Conservation (phyloP, 2,797 vertebrate genomes). For the Pyrocephalus nanus region DNA sequence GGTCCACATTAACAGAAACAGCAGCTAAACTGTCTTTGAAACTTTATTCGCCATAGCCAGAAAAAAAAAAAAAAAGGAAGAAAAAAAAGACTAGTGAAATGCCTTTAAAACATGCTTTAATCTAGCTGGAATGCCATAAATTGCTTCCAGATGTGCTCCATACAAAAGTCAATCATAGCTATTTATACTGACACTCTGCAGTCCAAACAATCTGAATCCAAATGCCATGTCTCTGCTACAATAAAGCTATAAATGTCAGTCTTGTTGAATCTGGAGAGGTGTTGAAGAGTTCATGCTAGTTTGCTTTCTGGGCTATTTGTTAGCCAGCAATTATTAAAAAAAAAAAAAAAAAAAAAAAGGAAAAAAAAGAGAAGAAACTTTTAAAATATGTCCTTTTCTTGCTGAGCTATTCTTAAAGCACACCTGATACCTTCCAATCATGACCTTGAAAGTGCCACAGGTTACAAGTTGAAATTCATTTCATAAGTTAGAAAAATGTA, state of each 20-base stretch:
- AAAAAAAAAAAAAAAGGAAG: constrained; percentile 50
- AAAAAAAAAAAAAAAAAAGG: fast-evolving
- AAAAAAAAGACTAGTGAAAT: constrained; percentile 81
- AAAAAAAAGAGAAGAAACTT: constrained; percentile 26
- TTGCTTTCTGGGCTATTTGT: constrained; percentile 75
- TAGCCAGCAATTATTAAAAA: constrained; percentile 65
- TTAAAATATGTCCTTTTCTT: constrained; percentile 46
- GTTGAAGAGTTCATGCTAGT: constrained; percentile 81
- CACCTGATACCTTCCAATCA: constrained; percentile 71
- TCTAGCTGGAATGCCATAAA: constrained; percentile 87
- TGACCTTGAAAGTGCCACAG: constrained; percentile 65
- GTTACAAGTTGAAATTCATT: constrained; percentile 72
- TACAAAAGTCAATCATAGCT: constrained; percentile 86
- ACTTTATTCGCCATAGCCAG: constrained; percentile 82
- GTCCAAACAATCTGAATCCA: constrained; percentile 81
- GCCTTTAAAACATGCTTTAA: constrained; percentile 87
- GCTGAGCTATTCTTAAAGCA: constrained; percentile 58
- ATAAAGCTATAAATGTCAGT: constrained; percentile 82
- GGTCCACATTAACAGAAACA: constrained; percentile 80
- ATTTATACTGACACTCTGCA: constrained; percentile 82
- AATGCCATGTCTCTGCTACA: constrained; percentile 79
- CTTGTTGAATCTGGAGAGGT: constrained; percentile 84
- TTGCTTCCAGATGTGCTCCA: constrained; percentile 88
- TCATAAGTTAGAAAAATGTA: constrained; percentile 72
- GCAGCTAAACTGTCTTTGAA: constrained; percentile 85